Base-by-base conservation (phyloP, 2,113 vertebrate genomes). In the Varanus salvator region DNA sequence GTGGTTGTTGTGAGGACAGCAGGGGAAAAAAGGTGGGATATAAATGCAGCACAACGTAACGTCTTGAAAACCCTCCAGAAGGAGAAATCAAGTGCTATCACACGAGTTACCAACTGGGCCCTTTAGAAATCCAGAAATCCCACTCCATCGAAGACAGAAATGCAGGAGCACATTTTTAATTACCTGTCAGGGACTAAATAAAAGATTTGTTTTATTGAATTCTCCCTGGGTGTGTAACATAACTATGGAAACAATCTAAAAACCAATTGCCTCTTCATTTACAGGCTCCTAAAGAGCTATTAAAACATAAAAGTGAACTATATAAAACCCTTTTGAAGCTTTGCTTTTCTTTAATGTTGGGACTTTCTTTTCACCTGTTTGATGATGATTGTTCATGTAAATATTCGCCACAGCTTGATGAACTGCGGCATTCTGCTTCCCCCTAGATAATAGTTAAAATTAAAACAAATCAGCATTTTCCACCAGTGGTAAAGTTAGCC, bases 181-280 rank as follows among this genome's bases (percentile, higher is more conserved):
- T 97, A 97, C 96, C 97, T 97, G 97, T 95, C 96, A 97, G 96
- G 96, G 95, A 96, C 96, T 97, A 97, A 97, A 97, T 97, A 97
- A 97, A 97, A 97, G 93, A 93, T 96, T 97, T 95, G 93, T 94
- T 97, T 97, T 96, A 97, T 96, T 96, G 93, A 97, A 97, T 97
- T 97, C 94, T 97, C 97, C 97, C 95, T 95, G 93, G 86, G 86
- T 95, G 96, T 92, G 94, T 94, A 85, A 94, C 92, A 96, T 96
- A 95, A 96, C 95, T 96, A 96, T 95, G 97, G 95, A 97, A 97
- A 97, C 95, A 96, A 96, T 92, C 95, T 95, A 94, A 96, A 88
- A 93, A 95, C 96, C 96, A 94, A 97, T 97, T 92, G 95, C 97
- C 96, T 96, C 94, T 96, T 94, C 97, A 95, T 97, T 97, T 97